Evolutionary conservation across 1,140 invertebrate genomes (phyloP).

Genomic region (Pseudomyrmex dendroicus): DNA sequence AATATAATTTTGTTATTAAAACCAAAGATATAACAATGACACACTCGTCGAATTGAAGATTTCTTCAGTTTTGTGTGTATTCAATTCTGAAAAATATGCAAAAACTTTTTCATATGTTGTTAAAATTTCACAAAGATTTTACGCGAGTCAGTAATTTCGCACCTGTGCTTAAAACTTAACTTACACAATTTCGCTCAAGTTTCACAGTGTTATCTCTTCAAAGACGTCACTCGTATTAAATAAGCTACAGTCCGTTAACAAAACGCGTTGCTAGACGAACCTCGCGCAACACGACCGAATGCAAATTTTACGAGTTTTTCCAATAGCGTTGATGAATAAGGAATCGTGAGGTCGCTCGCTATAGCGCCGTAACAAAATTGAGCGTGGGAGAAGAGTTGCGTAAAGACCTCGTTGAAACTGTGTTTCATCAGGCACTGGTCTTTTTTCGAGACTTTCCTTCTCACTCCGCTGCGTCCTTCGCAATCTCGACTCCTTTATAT

Average conservation of each 20-base stretch:
- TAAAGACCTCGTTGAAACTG: slow-evolving; percentile 61
- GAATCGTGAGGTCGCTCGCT: slow-evolving; percentile 65
- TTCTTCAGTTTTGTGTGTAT: not conserved
- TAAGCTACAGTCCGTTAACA: not conserved
- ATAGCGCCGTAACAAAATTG: slow-evolving; percentile 32
- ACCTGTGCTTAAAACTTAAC: not conserved
- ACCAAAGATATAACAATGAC: too few relatives aligned
- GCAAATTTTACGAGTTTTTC: slow-evolving; percentile 75
- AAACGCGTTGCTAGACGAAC: not conserved
- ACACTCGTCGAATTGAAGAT: not conserved
- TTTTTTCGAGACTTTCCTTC: not conserved
- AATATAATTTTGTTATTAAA: too few relatives aligned
- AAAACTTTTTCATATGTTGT: not conserved
- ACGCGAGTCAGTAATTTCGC: not conserved
- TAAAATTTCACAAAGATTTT: not conserved
- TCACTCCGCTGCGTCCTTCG: not conserved
- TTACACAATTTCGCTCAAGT: not conserved
- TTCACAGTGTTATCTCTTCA: not conserved
- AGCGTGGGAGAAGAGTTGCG: slow-evolving; percentile 38
- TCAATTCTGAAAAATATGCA: not conserved
- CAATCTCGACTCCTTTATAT: slow-evolving; percentile 74
- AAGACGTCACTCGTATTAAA: not conserved
- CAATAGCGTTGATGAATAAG: slow-evolving; percentile 77
- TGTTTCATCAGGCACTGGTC: slow-evolving; percentile 72
- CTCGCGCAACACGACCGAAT: slow-evolving; percentile 52